Conservation (phyloP, 2,113 vertebrate species). For the Mastomys coucha region DNA sequence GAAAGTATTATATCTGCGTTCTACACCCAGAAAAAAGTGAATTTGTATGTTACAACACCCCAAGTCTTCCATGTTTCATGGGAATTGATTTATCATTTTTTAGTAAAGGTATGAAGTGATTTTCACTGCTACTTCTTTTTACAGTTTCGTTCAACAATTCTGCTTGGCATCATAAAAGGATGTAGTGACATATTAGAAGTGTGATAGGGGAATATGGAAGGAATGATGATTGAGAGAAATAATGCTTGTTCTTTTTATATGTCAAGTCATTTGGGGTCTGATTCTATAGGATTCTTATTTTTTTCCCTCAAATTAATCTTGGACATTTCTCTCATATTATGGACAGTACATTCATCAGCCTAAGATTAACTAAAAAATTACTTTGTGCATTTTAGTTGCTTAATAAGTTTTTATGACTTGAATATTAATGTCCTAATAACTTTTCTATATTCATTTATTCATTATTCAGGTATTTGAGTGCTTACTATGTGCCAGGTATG, state of each 20-base stretch:
- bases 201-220: not conserved
- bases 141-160: not conserved
- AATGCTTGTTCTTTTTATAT: not conserved
- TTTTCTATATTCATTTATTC: constrained; percentile 55
- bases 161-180: constrained; percentile 3
- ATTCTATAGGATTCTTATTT: constrained; percentile 39
- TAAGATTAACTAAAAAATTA: constrained; percentile 14
- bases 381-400: not conserved
- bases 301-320: constrained; percentile 16
- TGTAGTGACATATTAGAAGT: not conserved
- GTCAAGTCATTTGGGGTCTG: not conserved
- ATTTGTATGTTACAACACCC: not conserved
- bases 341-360: not conserved
- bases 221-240: not conserved
- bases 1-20: constrained; percentile 1
- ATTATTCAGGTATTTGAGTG: constrained; percentile 47
- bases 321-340: constrained; percentile 31
- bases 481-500: constrained; percentile 59
- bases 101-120: not conserved
- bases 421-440: constrained; percentile 56
- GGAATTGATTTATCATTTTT: not conserved
- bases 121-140: not conserved
- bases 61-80: not conserved
- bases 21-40: not conserved
- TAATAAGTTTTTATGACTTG: constrained; percentile 59